Conservation (phyloP, 2,888 invertebrate species). For the Acanthopleura granulata region DNA sequence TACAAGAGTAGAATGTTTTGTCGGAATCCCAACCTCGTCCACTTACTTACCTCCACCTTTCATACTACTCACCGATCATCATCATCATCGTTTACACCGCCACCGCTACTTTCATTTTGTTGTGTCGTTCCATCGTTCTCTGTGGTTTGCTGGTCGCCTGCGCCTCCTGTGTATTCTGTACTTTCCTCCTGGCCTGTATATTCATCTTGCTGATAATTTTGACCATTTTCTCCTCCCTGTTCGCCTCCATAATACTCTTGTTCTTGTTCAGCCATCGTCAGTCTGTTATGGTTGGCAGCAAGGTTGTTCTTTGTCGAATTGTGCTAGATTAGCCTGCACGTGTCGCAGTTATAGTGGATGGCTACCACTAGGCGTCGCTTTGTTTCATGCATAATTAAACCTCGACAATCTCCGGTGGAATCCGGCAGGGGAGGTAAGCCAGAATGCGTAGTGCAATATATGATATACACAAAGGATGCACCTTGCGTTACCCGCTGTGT, state of each 20-base stretch:
- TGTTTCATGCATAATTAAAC: slow-evolving; percentile 10
- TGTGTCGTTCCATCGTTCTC: neutral
- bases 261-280: slow-evolving; percentile 3
- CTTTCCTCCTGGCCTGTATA: neutral
- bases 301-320: too few species aligned
- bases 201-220: neutral
- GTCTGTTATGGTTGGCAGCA: neutral
- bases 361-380: neutral
- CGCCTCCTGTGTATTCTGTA: neutral
- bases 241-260: neutral
- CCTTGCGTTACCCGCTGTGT: too few species aligned
- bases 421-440: too few species aligned
- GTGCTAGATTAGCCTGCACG: too few species aligned
- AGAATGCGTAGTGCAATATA: too few species aligned
- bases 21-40: too few species aligned
- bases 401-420: neutral
- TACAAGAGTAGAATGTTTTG: too few species aligned
- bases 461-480: too few species aligned
- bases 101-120: neutral
- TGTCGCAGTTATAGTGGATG: too few species aligned
- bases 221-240: neutral
- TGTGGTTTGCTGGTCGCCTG: neutral
- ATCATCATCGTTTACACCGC: neutral
- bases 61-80: neutral
- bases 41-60: too few species aligned